Percentiles rank a stretch among this genome's conserved stretches.
phyloP scores from a whole-genome alignment of 2,113 vertebrate species.

The Tautogolabrus adspersus region DNA sequence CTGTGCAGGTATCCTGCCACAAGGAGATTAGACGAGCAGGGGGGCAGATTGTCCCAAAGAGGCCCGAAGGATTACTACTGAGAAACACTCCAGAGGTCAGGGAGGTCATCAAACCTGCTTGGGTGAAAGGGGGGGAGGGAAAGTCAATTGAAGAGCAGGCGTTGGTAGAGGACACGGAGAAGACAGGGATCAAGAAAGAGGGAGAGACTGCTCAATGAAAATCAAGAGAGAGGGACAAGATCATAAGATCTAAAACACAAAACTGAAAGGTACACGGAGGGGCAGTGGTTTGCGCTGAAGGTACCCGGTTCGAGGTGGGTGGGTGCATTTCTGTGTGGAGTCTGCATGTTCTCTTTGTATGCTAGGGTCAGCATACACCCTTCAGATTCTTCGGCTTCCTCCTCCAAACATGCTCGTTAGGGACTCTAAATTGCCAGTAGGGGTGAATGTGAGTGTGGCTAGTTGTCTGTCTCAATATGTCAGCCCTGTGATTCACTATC shows the following conservation, averaged over 20 bases:
- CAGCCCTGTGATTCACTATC: no score
- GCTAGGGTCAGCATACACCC: no score
- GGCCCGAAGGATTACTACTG: slow-evolving; percentile 63
- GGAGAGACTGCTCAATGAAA: neutral
- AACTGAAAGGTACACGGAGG: no score
- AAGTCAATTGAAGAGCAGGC: slow-evolving; percentile 21
- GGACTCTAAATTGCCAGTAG: no score
- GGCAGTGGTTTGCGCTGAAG: no score
- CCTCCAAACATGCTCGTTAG: no score
- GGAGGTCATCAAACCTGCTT: slow-evolving; percentile 28
- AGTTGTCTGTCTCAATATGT: no score
- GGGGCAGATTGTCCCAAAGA: slow-evolving; percentile 66
- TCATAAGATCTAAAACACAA: neutral
- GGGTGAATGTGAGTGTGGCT: no score
- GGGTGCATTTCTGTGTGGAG: no score
- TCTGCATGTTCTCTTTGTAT: no score
- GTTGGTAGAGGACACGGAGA: neutral
- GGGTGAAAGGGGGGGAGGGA: slow-evolving; percentile 30
- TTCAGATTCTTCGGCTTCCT: no score
- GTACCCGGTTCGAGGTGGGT: no score
- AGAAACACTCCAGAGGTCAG: slow-evolving; percentile 56
- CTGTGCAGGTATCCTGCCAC: slow-evolving; percentile 62
- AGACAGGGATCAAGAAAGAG: neutral
- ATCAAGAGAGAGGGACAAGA: neutral
- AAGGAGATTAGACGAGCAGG: slow-evolving; percentile 70